phyloP scores from a whole-genome alignment of 2,797 vertebrate genomes.

The Sebastes ruberrimus region DNA sequence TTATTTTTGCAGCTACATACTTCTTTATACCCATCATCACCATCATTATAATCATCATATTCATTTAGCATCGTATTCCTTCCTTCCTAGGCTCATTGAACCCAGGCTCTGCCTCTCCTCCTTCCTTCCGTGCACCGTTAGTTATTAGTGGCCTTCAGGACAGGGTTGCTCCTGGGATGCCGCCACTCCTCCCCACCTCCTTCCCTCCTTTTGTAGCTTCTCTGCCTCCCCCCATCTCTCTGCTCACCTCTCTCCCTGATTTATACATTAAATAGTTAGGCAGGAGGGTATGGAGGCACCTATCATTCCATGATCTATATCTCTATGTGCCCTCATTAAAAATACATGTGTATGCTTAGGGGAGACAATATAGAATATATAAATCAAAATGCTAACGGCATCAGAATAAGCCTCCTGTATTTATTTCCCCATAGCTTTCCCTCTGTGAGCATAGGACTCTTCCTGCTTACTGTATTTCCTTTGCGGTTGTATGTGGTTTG shows the following conservation, averaged over 20 bases:
- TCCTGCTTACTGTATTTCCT: slow-evolving; percentile 62
- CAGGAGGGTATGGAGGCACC: slow-evolving; percentile 80
- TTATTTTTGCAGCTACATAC: neutral
- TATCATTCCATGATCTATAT: slow-evolving; percentile 86
- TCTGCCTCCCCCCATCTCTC: slow-evolving; percentile 24
- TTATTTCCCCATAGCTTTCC: slow-evolving; percentile 79
- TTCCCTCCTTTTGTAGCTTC: slow-evolving; percentile 45
- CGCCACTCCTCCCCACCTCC: slow-evolving; percentile 14
- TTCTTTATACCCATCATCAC: neutral
- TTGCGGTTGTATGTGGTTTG: slow-evolving; percentile 35
- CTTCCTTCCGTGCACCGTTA: neutral
- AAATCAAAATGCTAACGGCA: slow-evolving; percentile 85
- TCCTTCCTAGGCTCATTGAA: neutral
- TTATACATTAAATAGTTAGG: slow-evolving; percentile 86
- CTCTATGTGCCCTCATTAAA: slow-evolving; percentile 84
- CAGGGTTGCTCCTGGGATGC: slow-evolving; percentile 44
- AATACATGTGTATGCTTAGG: slow-evolving; percentile 85
- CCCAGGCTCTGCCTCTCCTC: slow-evolving; percentile 19
- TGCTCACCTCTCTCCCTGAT: slow-evolving; percentile 71
- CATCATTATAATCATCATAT: slow-evolving; percentile 19
- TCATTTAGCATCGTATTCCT: slow-evolving; percentile 10
- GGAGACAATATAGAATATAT: slow-evolving; percentile 87
- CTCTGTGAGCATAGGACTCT: slow-evolving; percentile 41
- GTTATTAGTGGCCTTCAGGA: slow-evolving; percentile 62
- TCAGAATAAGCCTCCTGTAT: slow-evolving; percentile 76